Base-by-base conservation (phyloP, 2,797 vertebrate species). In the Betta splendens region DNA sequence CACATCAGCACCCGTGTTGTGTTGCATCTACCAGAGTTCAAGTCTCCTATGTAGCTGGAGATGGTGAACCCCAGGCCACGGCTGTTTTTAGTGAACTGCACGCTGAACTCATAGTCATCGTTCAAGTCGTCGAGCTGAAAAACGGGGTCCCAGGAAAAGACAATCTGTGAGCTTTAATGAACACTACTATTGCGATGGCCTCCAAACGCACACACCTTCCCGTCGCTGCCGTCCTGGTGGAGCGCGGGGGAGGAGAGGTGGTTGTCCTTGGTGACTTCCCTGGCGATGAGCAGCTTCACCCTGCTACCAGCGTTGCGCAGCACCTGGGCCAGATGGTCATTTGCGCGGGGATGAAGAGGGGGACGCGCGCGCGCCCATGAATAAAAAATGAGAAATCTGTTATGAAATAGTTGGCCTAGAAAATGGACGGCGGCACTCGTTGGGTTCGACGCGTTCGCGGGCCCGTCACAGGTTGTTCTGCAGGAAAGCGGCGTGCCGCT, bases 31-130 rank as follows among this genome's bases (percentile, higher is more conserved):
- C n/a, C n/a, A n/a, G 94, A 92, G 46, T 91, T 92, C 58, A 94
- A 92, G 72, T 96, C 93, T 80, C 95, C 94, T 72, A 94, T 88
- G 80, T 95, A 96, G 72, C 93, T 94, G 58, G 93, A 92, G 83
- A 96, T 94, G 45, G 94, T 95, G 89, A 98, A 94, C 82, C 95
- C 96, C 71, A 98, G 87, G 43, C 94, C 96, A 28, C 91, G 92
- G 56, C 83, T 88, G 78, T 96, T 95, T 91, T 98, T 96, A 52
- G 91, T 94, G 63, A 96, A 93, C 65, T 95, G 91, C 60, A 96
- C 92, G 33, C 85, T 91, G 81, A 94, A 96, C 59, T 92, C 88
- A 15, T 64, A 71, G 49, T 74, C 93, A 72, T 78, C 83, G 48
- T 80, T 91, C 66, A 60, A 32, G 53, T 83, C 80, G 29, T 31